Conservation (phyloP, 1,140 invertebrate species). For the Leptinotarsa lineolata region DNA sequence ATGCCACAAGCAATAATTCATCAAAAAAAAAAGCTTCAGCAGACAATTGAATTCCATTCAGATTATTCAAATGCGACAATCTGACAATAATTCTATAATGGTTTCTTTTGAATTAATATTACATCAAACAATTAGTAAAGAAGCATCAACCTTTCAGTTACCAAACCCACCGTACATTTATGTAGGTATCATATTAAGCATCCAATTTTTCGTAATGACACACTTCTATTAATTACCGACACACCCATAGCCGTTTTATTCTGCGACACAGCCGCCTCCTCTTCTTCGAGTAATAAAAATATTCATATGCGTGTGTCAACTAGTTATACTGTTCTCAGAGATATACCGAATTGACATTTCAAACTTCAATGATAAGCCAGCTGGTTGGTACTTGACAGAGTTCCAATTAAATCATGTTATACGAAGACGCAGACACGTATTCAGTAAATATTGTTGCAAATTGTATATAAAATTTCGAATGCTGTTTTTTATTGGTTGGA, state of each 20-base stretch:
- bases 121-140: neutral
- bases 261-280: conserved; percentile 8
- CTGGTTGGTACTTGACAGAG: neutral
- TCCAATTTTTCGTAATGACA: conserved; percentile 14
- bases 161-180: neutral
- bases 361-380: neutral
- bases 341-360: neutral
- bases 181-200: conserved; percentile 1
- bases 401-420: neutral
- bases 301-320: neutral
- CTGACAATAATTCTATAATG: too few species aligned
- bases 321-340: neutral
- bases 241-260: conserved; percentile 8
- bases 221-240: conserved; percentile 12
- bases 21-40: too few species aligned
- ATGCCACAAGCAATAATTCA: too few species aligned
- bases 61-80: too few species aligned
- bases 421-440: neutral
- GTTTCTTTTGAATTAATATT: too few species aligned
- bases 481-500: too few species aligned
- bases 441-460: neutral
- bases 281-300: conserved; percentile 1
- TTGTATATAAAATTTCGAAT: neutral
- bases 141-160: neutral
- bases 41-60: too few species aligned